phyloP scores from a whole-genome alignment of 23 tunicate genomes.

The Halocynthia roretzi region DNA sequence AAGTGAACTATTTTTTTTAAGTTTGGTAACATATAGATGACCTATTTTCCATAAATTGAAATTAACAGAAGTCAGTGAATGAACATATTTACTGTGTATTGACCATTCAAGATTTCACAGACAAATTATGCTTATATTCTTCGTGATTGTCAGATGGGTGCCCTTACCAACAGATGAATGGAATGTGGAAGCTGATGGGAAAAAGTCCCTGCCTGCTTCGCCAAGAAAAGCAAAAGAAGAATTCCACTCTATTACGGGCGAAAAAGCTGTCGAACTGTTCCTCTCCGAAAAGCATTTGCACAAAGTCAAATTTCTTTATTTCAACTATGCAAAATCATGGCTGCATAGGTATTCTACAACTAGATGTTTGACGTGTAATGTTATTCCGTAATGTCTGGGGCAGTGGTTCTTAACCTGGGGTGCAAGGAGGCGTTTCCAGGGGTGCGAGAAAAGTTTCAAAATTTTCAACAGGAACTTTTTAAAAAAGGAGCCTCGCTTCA shows the following conservation, averaged over 20 bases:
- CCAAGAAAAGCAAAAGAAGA: not conserved
- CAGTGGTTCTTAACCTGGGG: no score
- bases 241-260: slow-evolving; percentile 38
- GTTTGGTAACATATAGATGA: not conserved
- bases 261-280: slow-evolving; percentile 78
- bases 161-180: not conserved
- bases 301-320: slow-evolving; percentile 78
- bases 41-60: no score
- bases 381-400: no score
- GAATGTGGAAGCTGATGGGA: not conserved
- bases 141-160: not conserved
- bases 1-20: not conserved
- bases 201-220: not conserved
- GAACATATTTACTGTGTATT: no score
- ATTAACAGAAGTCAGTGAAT: no score
- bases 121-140: not conserved
- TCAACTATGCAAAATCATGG: slow-evolving; percentile 29
- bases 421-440: no score
- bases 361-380: no score
- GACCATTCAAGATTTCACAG: no score
- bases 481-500: no score
- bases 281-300: slow-evolving; percentile 65
- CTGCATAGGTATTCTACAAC: no score
- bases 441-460: no score
- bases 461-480: no score